These are phyloP conservation scores for Dendrolimus houi DNA, from an alignment of 2,888 invertebrate species.

Conservation along the genomic window DNA sequence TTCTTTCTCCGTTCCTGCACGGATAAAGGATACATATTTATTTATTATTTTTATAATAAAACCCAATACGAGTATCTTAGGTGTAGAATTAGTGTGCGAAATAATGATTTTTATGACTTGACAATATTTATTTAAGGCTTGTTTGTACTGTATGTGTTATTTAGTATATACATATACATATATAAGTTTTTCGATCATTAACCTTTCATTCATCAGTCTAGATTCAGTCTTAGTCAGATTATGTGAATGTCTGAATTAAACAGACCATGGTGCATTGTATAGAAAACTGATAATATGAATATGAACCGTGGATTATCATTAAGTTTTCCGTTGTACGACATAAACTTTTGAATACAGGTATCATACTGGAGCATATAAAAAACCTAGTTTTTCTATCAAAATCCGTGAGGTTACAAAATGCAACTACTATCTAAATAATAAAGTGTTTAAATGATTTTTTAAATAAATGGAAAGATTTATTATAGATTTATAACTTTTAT, in stretches of 20 bases:
- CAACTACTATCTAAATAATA: neutral
- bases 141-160: neutral
- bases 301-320: no score
- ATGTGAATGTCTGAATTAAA: neutral
- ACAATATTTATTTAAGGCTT: neutral
- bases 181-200: neutral
- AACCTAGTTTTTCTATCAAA: neutral
- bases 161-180: neutral
- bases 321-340: neutral
- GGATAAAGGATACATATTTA: no score
- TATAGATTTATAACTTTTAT: no score
- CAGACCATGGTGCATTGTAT: no score
- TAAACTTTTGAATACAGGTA: neutral
- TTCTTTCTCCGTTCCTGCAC: no score
- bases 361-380: neutral
- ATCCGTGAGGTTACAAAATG: neutral
- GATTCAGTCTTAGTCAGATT: neutral
- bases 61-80: no score
- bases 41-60: no score
- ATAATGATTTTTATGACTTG: no score
- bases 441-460: no score
- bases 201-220: neutral
- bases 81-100: no score
- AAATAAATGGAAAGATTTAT: no score
- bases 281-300: no score